Conservation (phyloP, 2,888 invertebrate genomes). For the Trichogramma dendrolimi region DNA sequence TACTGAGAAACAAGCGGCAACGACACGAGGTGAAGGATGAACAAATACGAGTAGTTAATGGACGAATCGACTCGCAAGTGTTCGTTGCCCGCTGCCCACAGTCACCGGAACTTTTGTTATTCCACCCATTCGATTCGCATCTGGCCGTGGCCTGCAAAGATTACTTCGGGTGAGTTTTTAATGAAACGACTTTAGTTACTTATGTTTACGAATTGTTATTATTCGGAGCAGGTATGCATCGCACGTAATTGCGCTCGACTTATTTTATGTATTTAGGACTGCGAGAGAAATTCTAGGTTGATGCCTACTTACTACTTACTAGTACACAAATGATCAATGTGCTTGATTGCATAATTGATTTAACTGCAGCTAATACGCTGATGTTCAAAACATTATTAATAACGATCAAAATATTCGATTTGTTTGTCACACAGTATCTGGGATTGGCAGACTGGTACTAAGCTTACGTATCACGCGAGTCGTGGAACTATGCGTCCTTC, state of each 20-base stretch:
- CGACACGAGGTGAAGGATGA: conserved; percentile 64
- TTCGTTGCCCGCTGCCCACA: conserved; percentile 77
- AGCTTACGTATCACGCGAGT: conserved; percentile 62
- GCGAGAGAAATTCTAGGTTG: too few species aligned
- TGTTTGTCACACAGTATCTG: conserved; percentile 60
- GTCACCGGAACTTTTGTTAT: conserved; percentile 72
- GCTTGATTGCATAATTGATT: too few species aligned
- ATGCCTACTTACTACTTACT: too few species aligned
- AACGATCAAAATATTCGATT: conserved; percentile 1
- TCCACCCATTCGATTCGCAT: conserved; percentile 88
- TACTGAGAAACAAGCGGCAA: conserved; percentile 67
- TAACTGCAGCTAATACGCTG: neutral
- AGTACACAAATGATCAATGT: too few species aligned
- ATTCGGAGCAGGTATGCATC: neutral
- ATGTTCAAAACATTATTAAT: conserved; percentile 1
- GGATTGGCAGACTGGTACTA: conserved; percentile 77
- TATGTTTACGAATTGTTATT: neutral
- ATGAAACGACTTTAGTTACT: neutral
- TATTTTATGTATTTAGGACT: conserved; percentile 6
- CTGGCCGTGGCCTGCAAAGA: conserved; percentile 83
- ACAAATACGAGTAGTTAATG: conserved; percentile 56
- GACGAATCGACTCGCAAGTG: conserved; percentile 75
- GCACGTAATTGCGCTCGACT: conserved; percentile 10
- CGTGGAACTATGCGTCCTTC: conserved; percentile 52
- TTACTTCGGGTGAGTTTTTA: conserved; percentile 63